These are phyloP conservation scores for Nicator chloris DNA, from an alignment of 2,113 vertebrate species.

Conservation along the genomic window DNA sequence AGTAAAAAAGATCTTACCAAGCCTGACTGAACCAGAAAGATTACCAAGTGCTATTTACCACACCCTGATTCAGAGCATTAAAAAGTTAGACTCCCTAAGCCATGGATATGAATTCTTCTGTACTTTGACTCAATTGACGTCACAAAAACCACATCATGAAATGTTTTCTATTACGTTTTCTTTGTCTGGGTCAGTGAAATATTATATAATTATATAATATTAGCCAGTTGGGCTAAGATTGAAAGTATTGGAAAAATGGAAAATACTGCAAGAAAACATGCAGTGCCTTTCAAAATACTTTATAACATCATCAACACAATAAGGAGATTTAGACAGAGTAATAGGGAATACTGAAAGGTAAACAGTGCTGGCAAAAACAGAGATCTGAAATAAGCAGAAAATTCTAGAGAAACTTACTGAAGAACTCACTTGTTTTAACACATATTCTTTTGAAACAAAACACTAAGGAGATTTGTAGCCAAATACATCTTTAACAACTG, in stretches of 20 bases:
- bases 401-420: background rate
- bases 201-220: no score
- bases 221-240: background rate
- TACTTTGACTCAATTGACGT: background rate
- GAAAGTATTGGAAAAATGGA: background rate
- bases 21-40: background rate
- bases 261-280: background rate
- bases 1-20: background rate
- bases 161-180: background rate
- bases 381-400: background rate
- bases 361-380: background rate
- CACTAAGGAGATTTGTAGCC: background rate
- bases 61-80: background rate
- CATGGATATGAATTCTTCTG: background rate
- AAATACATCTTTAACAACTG: background rate
- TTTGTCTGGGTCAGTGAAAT: background rate
- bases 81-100: background rate
- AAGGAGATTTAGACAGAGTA: background rate
- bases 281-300: background rate
- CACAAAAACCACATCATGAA: background rate
- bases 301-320: background rate
- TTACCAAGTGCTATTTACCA: background rate
- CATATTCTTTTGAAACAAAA: background rate
- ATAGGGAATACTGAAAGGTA: background rate
- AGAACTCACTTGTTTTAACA: background rate